Evolutionary conservation across 2,888 invertebrate genomes (phyloP).

Genomic region (Hesperia comma): DNA sequence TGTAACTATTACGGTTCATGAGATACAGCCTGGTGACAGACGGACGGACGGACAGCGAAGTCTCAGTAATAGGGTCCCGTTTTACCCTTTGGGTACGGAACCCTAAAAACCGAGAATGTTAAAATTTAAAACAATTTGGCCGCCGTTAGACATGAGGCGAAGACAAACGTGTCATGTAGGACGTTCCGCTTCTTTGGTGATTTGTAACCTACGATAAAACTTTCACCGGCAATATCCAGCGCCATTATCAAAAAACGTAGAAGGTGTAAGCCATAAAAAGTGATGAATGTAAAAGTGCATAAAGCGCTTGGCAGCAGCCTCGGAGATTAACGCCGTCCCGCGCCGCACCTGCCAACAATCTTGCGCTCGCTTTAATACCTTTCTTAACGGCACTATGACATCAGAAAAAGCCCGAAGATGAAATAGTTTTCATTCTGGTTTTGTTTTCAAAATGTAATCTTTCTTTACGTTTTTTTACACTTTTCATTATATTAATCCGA

Average conservation of each 20-base stretch:
- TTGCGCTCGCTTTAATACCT: slow-evolving; percentile 34
- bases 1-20: no score
- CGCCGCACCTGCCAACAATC: slow-evolving; percentile 54
- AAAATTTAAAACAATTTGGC: no score
- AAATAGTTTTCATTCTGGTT: slow-evolving; percentile 8
- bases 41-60: no score
- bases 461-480: neutral
- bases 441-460: neutral
- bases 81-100: no score
- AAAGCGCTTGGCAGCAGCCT: slow-evolving; percentile 53
- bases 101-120: no score
- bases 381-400: slow-evolving; percentile 29
- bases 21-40: no score
- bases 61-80: no score
- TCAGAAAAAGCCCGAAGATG: slow-evolving; percentile 19
- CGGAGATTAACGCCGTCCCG: slow-evolving; percentile 57
- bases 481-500: neutral
- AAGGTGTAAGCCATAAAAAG: slow-evolving; percentile 20
- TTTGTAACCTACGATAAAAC: neutral
- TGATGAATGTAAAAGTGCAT: slow-evolving; percentile 32
- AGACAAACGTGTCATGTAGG: no score
- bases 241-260: slow-evolving; percentile 10
- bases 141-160: no score
- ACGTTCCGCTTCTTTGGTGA: no score
- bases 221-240: neutral